Evolutionary conservation across 2,113 vertebrate species (phyloP).

Genomic region (Sphyrna mokarran): DNA sequence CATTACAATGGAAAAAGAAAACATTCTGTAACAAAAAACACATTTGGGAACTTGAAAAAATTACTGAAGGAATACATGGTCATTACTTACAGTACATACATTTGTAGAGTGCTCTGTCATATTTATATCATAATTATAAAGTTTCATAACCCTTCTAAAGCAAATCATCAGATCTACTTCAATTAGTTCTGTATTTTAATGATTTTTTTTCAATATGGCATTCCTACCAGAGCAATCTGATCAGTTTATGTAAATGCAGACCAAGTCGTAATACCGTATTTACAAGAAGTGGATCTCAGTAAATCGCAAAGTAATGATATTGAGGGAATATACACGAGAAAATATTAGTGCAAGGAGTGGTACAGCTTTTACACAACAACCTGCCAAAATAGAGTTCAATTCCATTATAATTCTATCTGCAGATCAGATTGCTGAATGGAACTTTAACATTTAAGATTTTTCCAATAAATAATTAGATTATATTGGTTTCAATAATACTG

Average conservation of each 20-base stretch:
- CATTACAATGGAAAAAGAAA: slow-evolving; percentile 33
- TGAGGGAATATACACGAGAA: slow-evolving; percentile 60
- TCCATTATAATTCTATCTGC: slow-evolving; percentile 30
- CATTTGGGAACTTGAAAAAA: slow-evolving; percentile 44
- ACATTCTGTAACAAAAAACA: slow-evolving; percentile 33
- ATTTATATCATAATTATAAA: slow-evolving; percentile 73
- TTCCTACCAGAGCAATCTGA: slow-evolving; percentile 79
- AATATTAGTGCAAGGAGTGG: slow-evolving; percentile 69
- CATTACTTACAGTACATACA: slow-evolving; percentile 65
- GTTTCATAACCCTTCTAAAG: slow-evolving; percentile 57
- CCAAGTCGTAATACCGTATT: slow-evolving; percentile 93
- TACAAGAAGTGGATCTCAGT: slow-evolving; percentile 74
- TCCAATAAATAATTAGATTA: slow-evolving; percentile 28
- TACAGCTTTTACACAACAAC: slow-evolving; percentile 46
- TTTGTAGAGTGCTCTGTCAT: slow-evolving; percentile 56
- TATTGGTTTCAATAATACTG: slow-evolving; percentile 32
- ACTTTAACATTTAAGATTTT: background rate
- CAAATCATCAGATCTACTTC: slow-evolving; percentile 51
- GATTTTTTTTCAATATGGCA: slow-evolving; percentile 66
- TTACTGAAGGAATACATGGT: slow-evolving; percentile 56
- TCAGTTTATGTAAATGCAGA: slow-evolving; percentile 81
- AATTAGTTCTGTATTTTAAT: slow-evolving; percentile 82
- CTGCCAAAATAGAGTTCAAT: slow-evolving; percentile 34
- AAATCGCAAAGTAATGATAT: slow-evolving; percentile 48
- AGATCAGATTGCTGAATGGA: background rate